These are phyloP conservation scores for Hypomesus transpacificus DNA, from an alignment of 2,113 vertebrate genomes.

Conservation along the genomic window DNA sequence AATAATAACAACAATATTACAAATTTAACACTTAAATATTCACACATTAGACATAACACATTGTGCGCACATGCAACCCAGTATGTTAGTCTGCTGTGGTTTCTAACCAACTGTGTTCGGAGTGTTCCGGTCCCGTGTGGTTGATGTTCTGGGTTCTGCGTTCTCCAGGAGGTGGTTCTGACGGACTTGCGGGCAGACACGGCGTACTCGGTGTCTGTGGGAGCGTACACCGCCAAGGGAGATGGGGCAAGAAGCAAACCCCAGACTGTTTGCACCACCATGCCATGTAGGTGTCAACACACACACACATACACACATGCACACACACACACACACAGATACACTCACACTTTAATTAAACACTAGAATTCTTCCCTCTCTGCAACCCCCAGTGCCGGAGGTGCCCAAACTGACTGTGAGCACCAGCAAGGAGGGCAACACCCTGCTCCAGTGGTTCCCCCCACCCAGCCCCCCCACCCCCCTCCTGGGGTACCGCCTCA, in stretches of 20 bases:
- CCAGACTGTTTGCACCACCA: constrained; percentile 80
- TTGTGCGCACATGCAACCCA: too few relatives aligned
- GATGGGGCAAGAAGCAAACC: constrained; percentile 94
- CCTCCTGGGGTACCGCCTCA: constrained; percentile 88
- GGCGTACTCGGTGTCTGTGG: constrained; percentile 91
- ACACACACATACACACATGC: neutral
- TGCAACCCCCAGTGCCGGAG: constrained; percentile 82
- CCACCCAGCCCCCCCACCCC: constrained; percentile 84
- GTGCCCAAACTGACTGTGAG: constrained; percentile 85
- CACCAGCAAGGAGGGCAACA: constrained; percentile 82
- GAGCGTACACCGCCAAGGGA: constrained; percentile 96
- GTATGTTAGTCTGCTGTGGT: too few relatives aligned
- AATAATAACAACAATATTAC: neutral
- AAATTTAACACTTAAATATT: too few relatives aligned
- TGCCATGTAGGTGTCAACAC: constrained; percentile 77
- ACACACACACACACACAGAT: neutral
- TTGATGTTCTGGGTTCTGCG: neutral
- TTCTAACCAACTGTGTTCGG: neutral
- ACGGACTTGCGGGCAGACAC: constrained; percentile 90
- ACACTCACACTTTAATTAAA: too few relatives aligned
- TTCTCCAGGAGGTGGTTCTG: constrained; percentile 84
- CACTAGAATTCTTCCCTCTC: constrained; percentile 34
- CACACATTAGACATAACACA: too few relatives aligned
- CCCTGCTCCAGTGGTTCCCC: constrained; percentile 88
- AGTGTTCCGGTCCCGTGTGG: neutral